Percentiles rank a stretch among this genome's conserved stretches.
phyloP scores from a whole-genome alignment of 2,113 vertebrate genomes.

The Neolamprologus falcicula region DNA sequence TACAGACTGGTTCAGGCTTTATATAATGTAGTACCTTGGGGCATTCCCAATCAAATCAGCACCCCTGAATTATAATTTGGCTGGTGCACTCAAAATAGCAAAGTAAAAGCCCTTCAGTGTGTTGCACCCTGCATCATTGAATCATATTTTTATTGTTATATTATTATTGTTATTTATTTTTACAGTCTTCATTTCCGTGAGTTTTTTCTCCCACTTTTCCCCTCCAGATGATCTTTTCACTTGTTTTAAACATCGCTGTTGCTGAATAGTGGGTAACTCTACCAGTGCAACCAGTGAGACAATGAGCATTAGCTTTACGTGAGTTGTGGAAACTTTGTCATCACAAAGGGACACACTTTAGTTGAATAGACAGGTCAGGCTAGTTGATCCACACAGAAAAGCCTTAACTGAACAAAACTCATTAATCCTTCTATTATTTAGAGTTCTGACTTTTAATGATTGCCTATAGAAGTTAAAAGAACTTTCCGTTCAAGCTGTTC shows the following conservation, averaged over 20 bases:
- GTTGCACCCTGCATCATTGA: neutral
- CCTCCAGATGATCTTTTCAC: neutral
- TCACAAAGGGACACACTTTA: neutral
- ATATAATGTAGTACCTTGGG: neutral
- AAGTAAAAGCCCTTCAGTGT: neutral
- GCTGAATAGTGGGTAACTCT: neutral
- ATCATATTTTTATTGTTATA: neutral
- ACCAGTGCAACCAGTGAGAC: neutral
- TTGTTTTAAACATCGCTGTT: fast-evolving
- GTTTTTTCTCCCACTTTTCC: neutral
- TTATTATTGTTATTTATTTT: neutral
- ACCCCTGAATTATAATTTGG: neutral
- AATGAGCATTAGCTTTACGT: neutral
- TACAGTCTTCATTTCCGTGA: neutral
- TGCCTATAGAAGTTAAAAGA: neutral
- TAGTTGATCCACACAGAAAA: neutral
- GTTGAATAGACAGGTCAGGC: neutral
- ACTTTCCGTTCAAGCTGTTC: neutral
- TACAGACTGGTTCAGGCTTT: neutral
- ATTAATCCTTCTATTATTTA: neutral
- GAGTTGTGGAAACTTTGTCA: neutral
- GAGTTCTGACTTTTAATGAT: neutral
- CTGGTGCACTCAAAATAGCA: neutral
- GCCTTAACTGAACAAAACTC: neutral
- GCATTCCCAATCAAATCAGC: neutral